Evolutionary conservation across 2,797 vertebrate species (phyloP), one percentile per base, ranked within the genome.

Genomic region (Takifugu ocellatus): DNA sequence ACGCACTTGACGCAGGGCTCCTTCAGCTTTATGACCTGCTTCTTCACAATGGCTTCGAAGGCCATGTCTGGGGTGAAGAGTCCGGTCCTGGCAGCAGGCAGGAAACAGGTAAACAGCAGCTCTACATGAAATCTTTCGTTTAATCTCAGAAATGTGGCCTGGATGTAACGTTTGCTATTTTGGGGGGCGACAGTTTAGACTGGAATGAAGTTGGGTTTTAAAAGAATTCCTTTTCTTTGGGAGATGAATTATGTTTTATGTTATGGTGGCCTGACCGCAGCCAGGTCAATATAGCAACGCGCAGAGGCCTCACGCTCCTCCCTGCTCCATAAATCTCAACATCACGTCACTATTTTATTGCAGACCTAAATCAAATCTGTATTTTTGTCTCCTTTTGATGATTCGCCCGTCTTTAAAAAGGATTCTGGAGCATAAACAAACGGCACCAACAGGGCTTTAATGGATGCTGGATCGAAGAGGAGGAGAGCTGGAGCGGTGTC

Each of bases 31-130:
- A 98, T 93, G 3, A 98, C 80, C 84, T 97, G 96, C 77, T 98
- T 98, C 88, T 98, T 98, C 72, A 98, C 96, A 31, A 98, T 98
- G 12, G 96, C 94, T 86, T 98, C 96, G 64, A 98, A 98, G 0
- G 96, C 96, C 95, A 97, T 96, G 78, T 98, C 96, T 27, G 96
- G 96, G 49, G 96, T 98, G 76, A 98, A 98, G 70, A 98, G 84
- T 36, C 91, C 92, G 24, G 92, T 93, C 82, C 92, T 93, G 67
- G 27, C 63, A 26, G 59, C 5, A 24, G 61, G 51, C n/a, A 60
- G 17, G 42, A 56, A 25, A 33, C 25, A 21, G 21, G 16, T 2
- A n/a, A 15, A 9, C 29, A 47, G 29, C 33, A 11, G 33, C 1
- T 33, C 10, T 7, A 33, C 10, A 9, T 11, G 11, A 11, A 33